Evolutionary conservation across 2,797 vertebrate species (phyloP).

Genomic region (Microctenopoma stevenorrisi): DNA sequence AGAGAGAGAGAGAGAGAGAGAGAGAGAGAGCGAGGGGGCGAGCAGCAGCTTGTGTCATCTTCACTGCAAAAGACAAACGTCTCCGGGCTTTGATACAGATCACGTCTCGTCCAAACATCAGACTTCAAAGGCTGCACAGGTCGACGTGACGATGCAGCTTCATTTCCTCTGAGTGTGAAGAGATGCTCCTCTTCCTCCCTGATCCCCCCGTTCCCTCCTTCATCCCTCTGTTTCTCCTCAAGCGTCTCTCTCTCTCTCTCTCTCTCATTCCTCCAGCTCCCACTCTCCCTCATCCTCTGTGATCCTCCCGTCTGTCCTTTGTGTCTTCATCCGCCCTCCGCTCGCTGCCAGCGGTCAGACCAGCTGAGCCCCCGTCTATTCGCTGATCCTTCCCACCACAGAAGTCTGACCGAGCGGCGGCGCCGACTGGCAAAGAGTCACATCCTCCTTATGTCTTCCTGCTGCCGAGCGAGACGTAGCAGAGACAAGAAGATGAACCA

Average conservation of each 20-base stretch:
- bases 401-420: conserved; percentile 17
- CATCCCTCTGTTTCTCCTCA: background rate
- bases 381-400: conserved; percentile 24
- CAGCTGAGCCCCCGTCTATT: conserved; percentile 52
- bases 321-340: conserved; percentile 12
- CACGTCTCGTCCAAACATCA: conserved; percentile 15
- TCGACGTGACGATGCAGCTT: too few species aligned
- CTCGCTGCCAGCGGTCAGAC: conserved; percentile 50
- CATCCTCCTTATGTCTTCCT: conserved; percentile 30
- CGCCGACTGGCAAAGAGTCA: conserved; percentile 31
- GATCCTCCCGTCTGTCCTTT: conserved; percentile 55
- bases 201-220: too few species aligned
- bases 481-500: too few species aligned
- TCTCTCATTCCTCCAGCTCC: background rate
- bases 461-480: too few species aligned
- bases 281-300: conserved; percentile 11
- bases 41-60: background rate
- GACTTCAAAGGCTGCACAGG: conserved; percentile 40
- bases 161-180: background rate
- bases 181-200: too few species aligned
- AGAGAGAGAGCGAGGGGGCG: too few species aligned
- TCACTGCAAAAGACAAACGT: conserved; percentile 21
- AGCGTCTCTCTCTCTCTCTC: background rate
- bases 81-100: conserved; percentile 23
- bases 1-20: too few species aligned